These are phyloP conservation scores for Shargacucullia verbasci DNA, from an alignment of 2,888 invertebrate genomes.

Conservation along the genomic window DNA sequence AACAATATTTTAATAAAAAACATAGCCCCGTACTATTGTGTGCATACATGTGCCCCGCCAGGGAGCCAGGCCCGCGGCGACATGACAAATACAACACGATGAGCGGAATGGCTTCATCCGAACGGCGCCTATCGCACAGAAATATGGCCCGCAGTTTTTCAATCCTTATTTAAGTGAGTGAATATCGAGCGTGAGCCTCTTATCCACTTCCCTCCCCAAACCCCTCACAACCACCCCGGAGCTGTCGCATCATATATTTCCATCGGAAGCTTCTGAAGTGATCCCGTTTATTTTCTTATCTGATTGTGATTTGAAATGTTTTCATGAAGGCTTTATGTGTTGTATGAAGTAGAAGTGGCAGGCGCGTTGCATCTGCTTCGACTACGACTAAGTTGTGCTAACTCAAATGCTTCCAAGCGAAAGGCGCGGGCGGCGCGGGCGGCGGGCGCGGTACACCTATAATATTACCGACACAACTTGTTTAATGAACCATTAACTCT, in stretches of 20 bases:
- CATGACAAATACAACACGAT: conserved; percentile 17
- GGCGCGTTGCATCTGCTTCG: not conserved
- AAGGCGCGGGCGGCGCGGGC: not conserved
- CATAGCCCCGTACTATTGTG: not conserved
- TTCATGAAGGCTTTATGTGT: conserved; percentile 3
- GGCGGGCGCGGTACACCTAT: not conserved
- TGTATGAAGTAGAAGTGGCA: too few relatives aligned
- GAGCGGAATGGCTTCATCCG: conserved; percentile 10
- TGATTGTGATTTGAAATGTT: conserved; percentile 20
- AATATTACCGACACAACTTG: conserved; percentile 9
- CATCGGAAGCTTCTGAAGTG: conserved; percentile 25
- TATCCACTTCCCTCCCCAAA: too few relatives aligned
- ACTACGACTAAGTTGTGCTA: not conserved
- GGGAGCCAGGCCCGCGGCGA: not conserved
- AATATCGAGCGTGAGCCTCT: conserved; percentile 36
- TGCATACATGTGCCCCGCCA: not conserved
- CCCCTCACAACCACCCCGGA: conserved; percentile 3
- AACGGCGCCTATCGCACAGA: conserved; percentile 25
- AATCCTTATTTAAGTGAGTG: conserved; percentile 49
- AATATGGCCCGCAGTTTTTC: conserved; percentile 51
- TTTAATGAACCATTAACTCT: not conserved
- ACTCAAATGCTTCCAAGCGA: conserved; percentile 1
- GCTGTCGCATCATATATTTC: conserved; percentile 17
- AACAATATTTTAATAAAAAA: conserved; percentile 1
- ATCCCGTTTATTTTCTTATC: conserved; percentile 37